Percentiles rank a stretch among this genome's conserved stretches.
phyloP scores from a whole-genome alignment of 2,888 invertebrate genomes.

The Drosophila mimica region DNA sequence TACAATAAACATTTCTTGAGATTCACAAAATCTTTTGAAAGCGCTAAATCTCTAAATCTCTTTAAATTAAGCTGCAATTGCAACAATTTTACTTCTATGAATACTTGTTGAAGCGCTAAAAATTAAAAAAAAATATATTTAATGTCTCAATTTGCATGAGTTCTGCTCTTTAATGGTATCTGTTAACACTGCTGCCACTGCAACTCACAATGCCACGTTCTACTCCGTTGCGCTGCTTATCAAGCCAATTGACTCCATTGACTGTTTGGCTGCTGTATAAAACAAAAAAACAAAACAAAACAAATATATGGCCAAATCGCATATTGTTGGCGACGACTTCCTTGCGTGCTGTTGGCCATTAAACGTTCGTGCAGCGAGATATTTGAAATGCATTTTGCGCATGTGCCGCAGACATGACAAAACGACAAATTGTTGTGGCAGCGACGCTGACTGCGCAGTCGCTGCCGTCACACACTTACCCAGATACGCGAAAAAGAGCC shows the following conservation, averaged over 20 bases:
- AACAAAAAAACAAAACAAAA: background rate
- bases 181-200: background rate
- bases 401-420: constrained; percentile 68
- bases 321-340: constrained; percentile 46
- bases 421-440: constrained; percentile 50
- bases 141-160: background rate
- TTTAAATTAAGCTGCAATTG: background rate
- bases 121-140: too few relatives aligned
- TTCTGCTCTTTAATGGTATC: background rate
- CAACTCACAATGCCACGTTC: constrained; percentile 14
- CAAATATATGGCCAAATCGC: constrained; percentile 13
- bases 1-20: background rate
- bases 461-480: constrained; percentile 75
- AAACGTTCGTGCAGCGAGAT: constrained; percentile 49
- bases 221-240: constrained; percentile 18
- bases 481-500: constrained; percentile 58
- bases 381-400: constrained; percentile 56
- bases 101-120: background rate
- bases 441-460: constrained; percentile 30
- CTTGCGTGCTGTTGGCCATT: constrained; percentile 65
- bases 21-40: background rate
- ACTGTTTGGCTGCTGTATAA: background rate
- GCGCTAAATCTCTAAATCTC: background rate
- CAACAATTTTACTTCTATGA: background rate
- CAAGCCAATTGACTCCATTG: constrained; percentile 33